A percentile compares a stretch with the other conserved stretches of the same genome.
Conservation (phyloP, 2,888 invertebrate species). For the Callimorpha dominula region DNA sequence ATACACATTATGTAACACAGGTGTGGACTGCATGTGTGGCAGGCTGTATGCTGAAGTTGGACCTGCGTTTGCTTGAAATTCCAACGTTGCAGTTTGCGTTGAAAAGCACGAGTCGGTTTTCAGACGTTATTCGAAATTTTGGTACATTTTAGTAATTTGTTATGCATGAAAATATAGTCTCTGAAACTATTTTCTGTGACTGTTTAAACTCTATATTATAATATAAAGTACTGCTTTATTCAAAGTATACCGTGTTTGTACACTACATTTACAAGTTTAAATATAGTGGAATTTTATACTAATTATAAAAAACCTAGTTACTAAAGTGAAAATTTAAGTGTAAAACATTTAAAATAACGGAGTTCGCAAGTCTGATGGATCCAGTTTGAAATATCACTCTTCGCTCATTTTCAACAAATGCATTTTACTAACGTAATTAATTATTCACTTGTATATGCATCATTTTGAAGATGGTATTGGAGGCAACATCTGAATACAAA, state of each 20-base stretch:
- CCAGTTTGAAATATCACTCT: too few relatives aligned
- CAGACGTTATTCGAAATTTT: slow-evolving; percentile 21
- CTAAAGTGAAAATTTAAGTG: background rate
- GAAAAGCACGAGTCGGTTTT: slow-evolving; percentile 38
- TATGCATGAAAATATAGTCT: slow-evolving; percentile 28
- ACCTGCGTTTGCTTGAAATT: slow-evolving; percentile 29
- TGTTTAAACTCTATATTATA: slow-evolving; percentile 1
- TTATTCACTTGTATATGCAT: too few relatives aligned
- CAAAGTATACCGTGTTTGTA: background rate
- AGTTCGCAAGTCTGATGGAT: background rate
- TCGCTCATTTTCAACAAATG: too few relatives aligned
- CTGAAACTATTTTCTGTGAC: slow-evolving; percentile 21
- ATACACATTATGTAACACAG: slow-evolving; percentile 38
- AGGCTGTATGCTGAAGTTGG: slow-evolving; percentile 30
- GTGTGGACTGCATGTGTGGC: slow-evolving; percentile 29
- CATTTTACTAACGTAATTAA: too few relatives aligned
- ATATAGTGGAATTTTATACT: background rate
- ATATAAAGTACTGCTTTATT: background rate
- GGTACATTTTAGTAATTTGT: slow-evolving; percentile 33
- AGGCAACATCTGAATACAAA: too few relatives aligned
- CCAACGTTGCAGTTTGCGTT: slow-evolving; percentile 10
- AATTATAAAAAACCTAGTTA: background rate
- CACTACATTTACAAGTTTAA: background rate
- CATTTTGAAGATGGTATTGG: too few relatives aligned
- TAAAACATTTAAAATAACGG: background rate